Base-by-base conservation (phyloP, 2,888 invertebrate species). In the Sesamia inferens region DNA sequence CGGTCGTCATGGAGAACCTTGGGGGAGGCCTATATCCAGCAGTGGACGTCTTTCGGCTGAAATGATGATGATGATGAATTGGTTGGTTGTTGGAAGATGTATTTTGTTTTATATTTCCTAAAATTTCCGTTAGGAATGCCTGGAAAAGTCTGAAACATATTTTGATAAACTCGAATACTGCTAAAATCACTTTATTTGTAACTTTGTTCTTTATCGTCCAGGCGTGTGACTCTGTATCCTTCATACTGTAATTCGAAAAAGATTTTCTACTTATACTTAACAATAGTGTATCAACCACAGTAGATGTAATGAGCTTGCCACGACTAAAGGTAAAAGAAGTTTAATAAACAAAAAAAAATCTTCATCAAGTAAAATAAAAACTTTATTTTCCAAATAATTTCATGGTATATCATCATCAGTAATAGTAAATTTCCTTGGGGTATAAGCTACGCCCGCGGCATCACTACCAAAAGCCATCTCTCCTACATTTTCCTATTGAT, bases 401-500 rank as follows among this genome's bases (percentile, higher is more conserved):
- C 51, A 5, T 57, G n/a, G 2, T 39, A 31, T n/a, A n/a, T n/a
- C n/a, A n/a, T 61, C 22, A 42, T 59, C 19, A 62, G 6, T 42
- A 47, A 55, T n/a, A 24, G 1, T 57, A 48, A 62, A 47, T 65
- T 66, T 51, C 13, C 11, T 39, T 48, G 16, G 19, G 19, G 51
- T n/a, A 54, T 13, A 64, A 54, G n/a, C 57, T 39, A 58, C 22
- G 54, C 58, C 66, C 11, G 57, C 59, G 39, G 5, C 14, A 19
- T 22, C n/a, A 51, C 48, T 19, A 11, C 54, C 59, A 72, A 67
- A 67, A 70, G 19, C 67, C 42, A 31, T 55, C n/a, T 72, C 42
- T 66, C 24, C 8, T 62, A 70, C 24, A 70, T 77, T 76, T 83
- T 54, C 68, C 64, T 65, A 78, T 82, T 76, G 63, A 81, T 76